phyloP scores from a whole-genome alignment of 2,113 vertebrate genomes.

The Nicator chloris region DNA sequence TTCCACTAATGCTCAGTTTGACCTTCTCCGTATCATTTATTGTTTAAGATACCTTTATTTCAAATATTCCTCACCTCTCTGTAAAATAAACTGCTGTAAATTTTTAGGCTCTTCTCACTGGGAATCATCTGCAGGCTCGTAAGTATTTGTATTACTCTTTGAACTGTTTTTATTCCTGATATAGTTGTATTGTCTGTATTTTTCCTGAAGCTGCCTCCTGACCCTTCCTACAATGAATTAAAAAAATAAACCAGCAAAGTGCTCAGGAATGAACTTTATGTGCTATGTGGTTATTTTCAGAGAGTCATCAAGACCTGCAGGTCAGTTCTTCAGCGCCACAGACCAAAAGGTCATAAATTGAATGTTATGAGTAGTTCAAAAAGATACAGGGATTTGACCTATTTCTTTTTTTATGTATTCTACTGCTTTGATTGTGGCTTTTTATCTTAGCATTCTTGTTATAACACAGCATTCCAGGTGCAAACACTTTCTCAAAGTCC shows the following conservation, averaged over 20 bases:
- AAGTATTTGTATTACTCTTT: background rate
- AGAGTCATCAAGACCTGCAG: background rate
- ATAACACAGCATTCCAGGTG: background rate
- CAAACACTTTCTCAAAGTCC: background rate
- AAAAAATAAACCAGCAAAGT: background rate
- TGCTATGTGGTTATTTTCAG: background rate
- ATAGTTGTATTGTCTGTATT: background rate
- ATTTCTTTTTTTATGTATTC: background rate
- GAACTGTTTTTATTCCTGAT: background rate
- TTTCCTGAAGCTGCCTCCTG: background rate
- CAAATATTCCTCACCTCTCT: background rate
- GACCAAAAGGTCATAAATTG: background rate
- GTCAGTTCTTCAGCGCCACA: background rate
- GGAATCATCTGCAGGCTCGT: background rate
- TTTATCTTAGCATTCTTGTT: background rate
- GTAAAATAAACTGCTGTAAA: background rate
- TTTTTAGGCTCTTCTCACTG: background rate
- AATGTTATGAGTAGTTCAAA: background rate
- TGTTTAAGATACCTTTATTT: background rate
- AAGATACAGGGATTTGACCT: background rate
- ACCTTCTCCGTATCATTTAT: background rate
- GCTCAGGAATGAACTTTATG: background rate
- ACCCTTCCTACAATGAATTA: background rate
- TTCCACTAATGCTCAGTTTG: background rate
- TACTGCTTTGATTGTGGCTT: background rate